These are phyloP conservation scores for Amphipoea oculea DNA, from an alignment of 2,888 invertebrate genomes.

Conservation along the genomic window DNA sequence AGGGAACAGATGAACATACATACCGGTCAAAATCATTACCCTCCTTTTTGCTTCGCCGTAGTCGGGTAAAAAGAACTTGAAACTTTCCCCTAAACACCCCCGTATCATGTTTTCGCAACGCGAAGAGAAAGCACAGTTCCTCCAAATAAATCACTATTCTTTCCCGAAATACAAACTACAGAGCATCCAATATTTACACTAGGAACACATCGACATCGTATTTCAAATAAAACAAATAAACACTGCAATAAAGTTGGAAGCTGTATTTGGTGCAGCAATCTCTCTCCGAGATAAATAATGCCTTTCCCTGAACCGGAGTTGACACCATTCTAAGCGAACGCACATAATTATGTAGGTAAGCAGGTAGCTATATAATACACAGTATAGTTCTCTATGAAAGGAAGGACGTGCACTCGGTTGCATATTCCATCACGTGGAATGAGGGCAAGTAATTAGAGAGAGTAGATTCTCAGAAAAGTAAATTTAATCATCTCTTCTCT, in stretches of 20 bases:
- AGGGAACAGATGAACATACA: too few species aligned
- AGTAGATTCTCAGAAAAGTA: conserved; percentile 62
- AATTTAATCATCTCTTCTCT: conserved; percentile 48
- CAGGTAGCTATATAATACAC: conserved; percentile 24
- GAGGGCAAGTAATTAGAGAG: conserved; percentile 69
- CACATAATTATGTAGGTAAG: conserved; percentile 50
- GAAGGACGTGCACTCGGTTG: conserved; percentile 64
- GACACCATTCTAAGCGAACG: conserved; percentile 56
- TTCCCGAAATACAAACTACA: conserved; percentile 10
- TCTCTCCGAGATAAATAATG: conserved; percentile 50
- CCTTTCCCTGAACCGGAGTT: conserved; percentile 39
- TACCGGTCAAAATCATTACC: too few species aligned
- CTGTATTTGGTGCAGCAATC: conserved; percentile 33
- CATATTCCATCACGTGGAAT: conserved; percentile 73
- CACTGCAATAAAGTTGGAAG: conserved; percentile 42
- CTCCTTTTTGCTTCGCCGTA: too few species aligned
- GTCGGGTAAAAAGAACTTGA: background rate
- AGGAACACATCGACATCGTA: conserved; percentile 34
- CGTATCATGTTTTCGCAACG: background rate
- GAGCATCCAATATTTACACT: conserved; percentile 22
- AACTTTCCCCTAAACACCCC: background rate
- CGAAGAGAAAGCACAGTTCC: background rate
- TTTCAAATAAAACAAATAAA: conserved; percentile 42
- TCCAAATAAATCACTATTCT: conserved; percentile 19
- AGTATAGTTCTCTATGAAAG: conserved; percentile 35